Conservation (phyloP, 2,113 vertebrate genomes). For the Perccottus glenii region DNA sequence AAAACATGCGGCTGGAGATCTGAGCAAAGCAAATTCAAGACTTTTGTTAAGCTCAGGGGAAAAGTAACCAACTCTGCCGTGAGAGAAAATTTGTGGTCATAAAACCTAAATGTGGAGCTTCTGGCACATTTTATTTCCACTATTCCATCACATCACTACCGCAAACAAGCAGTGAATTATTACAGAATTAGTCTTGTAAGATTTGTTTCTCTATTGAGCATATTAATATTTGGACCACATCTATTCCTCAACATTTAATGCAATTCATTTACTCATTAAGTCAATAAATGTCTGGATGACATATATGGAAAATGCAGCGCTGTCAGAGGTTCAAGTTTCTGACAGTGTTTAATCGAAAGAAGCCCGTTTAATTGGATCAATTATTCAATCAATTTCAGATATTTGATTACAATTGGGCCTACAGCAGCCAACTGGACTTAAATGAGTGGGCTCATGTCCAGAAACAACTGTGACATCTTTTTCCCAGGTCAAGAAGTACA, state of each 20-base stretch:
- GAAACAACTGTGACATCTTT: too few species aligned
- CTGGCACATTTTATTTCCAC: not conserved
- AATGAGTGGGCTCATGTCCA: not conserved
- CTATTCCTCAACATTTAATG: conserved; percentile 13
- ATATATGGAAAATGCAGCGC: conserved; percentile 1
- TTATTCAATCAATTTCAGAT: conserved; percentile 7
- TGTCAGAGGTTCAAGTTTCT: conserved; percentile 14
- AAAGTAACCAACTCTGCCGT: not conserved
- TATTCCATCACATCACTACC: not conserved
- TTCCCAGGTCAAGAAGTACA: not conserved
- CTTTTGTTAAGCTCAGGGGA: conserved; percentile 8
- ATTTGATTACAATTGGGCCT: conserved; percentile 5
- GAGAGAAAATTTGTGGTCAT: conserved; percentile 1
- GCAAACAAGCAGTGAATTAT: not conserved
- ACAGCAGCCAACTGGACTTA: not conserved
- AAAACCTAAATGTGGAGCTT: conserved; percentile 1
- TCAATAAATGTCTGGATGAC: conserved; percentile 8
- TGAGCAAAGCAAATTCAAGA: conserved; percentile 22
- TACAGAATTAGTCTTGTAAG: not conserved
- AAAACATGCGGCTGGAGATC: conserved; percentile 42
- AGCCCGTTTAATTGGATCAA: not conserved
- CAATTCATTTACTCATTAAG: conserved; percentile 11
- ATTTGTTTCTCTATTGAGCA: conserved; percentile 1
- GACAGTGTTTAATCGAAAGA: conserved; percentile 35
- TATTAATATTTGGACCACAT: conserved; percentile 1